Evolutionary conservation across 2,888 invertebrate genomes (phyloP).

Genomic region (Lasioglossum villosulum): DNA sequence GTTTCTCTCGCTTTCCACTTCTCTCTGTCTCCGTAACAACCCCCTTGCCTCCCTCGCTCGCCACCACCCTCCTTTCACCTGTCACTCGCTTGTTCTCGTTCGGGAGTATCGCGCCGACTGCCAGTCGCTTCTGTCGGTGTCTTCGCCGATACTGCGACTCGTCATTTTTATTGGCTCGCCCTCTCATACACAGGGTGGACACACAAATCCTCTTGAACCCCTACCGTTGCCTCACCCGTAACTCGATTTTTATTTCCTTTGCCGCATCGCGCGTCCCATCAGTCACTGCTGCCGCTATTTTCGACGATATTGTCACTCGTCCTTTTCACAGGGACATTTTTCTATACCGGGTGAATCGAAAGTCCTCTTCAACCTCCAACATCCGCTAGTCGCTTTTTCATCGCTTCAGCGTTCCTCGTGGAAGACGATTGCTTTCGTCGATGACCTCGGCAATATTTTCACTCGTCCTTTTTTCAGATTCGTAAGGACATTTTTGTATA

Average conservation of each 20-base stretch:
- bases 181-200: background rate
- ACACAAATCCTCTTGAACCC: background rate
- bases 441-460: background rate
- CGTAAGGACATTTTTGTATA: background rate
- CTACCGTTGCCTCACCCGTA: background rate
- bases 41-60: background rate
- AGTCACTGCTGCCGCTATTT: background rate
- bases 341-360: background rate
- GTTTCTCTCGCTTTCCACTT: background rate
- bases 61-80: background rate
- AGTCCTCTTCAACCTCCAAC: background rate
- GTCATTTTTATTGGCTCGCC: constrained; percentile 13
- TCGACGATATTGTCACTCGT: background rate
- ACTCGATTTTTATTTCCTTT: constrained; percentile 1
- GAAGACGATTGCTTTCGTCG: background rate
- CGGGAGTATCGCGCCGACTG: constrained; percentile 17
- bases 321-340: background rate
- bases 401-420: background rate
- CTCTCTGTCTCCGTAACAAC: background rate
- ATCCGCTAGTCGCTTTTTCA: background rate
- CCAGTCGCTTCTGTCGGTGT: constrained; percentile 7
- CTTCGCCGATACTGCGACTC: constrained; percentile 4
- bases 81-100: constrained; percentile 1
- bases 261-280: background rate
- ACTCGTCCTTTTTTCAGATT: background rate